These are phyloP conservation scores for Helostoma temminkii DNA, from an alignment of 2,797 vertebrate genomes.

Conservation along the genomic window DNA sequence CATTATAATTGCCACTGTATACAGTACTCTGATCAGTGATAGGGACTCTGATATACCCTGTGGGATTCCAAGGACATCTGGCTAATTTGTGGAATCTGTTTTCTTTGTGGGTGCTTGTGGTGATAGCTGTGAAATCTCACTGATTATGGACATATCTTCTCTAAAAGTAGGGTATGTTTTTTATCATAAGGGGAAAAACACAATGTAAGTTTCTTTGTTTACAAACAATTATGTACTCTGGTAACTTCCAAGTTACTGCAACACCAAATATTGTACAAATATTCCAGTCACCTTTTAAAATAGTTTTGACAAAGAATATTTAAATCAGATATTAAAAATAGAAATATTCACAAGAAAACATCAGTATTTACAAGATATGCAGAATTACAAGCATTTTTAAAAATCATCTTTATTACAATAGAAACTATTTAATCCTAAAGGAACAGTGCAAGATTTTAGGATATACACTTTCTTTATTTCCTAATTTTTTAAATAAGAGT, in stretches of 20 bases:
- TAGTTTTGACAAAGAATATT: not conserved
- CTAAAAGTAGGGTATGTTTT: not conserved
- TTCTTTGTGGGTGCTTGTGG: slow-evolving; percentile 22
- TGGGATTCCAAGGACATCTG: slow-evolving; percentile 70
- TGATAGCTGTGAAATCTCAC: slow-evolving; percentile 18
- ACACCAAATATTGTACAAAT: not conserved
- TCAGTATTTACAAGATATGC: not conserved
- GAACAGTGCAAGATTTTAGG: too few relatives aligned
- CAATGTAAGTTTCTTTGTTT: not conserved
- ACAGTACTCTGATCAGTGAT: slow-evolving; percentile 37
- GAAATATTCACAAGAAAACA: too few relatives aligned
- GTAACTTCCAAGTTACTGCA: not conserved
- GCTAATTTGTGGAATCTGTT: slow-evolving; percentile 59
- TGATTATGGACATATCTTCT: slow-evolving; percentile 20
- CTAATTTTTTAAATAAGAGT: too few relatives aligned
- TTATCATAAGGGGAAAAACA: not conserved
- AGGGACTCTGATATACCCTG: slow-evolving; percentile 38
- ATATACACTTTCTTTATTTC: too few relatives aligned
- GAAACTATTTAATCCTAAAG: too few relatives aligned
- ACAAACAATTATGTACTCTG: not conserved
- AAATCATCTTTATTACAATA: not conserved
- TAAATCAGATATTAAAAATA: not conserved
- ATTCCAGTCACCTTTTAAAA: too few relatives aligned
- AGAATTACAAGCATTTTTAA: not conserved
- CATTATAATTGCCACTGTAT: slow-evolving; percentile 41